Evolutionary conservation across 2,797 vertebrate species (phyloP), one percentile per base, ranked within the genome.

Genomic region (Apogon talboti): DNA sequence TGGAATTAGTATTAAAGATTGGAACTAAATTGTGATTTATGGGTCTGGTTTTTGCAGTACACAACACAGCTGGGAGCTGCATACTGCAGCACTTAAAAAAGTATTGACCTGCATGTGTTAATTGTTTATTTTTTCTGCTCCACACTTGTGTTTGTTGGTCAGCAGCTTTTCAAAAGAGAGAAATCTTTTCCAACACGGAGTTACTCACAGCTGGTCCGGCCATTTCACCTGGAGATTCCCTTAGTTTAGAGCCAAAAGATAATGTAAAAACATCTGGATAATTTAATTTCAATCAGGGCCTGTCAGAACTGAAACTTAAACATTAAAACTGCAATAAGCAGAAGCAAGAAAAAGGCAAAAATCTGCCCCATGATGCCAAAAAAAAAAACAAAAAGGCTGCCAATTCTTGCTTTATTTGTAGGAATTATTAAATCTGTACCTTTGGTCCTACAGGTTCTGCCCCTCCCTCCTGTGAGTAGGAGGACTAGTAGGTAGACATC

Each of bases 241-340:
- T 14, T 12, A 60, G 35, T 16, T 43, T 37, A 19, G 2, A 47
- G 53, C 67, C 56, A 67, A 61, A 42, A 55, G 48, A 67, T 79
- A 52, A 78, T 43, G 41, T 58, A 13, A 48, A 67, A 82, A 67
- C 72, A 77, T 76, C 72, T 71, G 72, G 75, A 71, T 66, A 30
- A 69, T 69, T 68, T 21, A 24, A 68, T 76, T 71, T 60, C 64
- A 56, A 61, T 76, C 48, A 61, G 38, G 61, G 2, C 37, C 62
- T 61, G 42, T 60, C 15, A 11, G 73, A 24, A 57, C 28, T 66
- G 30, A 56, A 46, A 52, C 50, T 41, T 37, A n/a, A 64, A 40
- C 19, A 50, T 53, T 66, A 46, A 30, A 30, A 30, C 28, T 30
- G 28, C 28, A 30, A 8, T 30, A 30, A 8, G 28, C 28, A 30